Conservation (phyloP, 2,113 vertebrate species). For the Nerophis lumbriciformis region DNA sequence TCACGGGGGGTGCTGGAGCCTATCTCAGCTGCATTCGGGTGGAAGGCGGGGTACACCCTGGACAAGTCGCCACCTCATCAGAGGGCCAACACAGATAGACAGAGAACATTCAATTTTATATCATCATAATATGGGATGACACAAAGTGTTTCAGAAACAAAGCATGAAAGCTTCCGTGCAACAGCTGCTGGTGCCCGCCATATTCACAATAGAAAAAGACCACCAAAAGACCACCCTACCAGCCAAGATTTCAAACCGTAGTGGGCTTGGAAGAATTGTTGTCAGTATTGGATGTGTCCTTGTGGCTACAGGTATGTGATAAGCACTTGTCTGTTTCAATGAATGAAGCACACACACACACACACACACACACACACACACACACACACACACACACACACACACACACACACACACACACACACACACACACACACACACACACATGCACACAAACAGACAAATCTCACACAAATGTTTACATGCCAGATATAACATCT, state of each 20-base stretch:
- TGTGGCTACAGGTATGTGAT: constrained; percentile 66
- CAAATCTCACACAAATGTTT: constrained; percentile 49
- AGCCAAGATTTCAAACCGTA: constrained; percentile 62
- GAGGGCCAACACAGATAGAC: no score
- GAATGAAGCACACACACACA: constrained; percentile 44
- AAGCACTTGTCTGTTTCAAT: constrained; percentile 69
- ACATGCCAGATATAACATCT: constrained; percentile 61
- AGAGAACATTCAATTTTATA: no score
- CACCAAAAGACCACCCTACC: constrained; percentile 45
- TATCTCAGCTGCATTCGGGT: no score
- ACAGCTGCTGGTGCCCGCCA: constrained; percentile 27
- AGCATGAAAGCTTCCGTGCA: constrained; percentile 29
- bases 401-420: constrained; percentile 21
- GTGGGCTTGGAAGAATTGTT: constrained; percentile 57
- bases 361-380: constrained; percentile 22
- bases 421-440: constrained; percentile 15
- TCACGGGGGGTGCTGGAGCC: no score
- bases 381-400: constrained; percentile 20
- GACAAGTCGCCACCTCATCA: no score
- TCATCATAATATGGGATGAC: no score
- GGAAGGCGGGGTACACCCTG: no score
- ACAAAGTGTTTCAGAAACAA: not conserved
- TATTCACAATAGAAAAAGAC: constrained; percentile 51
- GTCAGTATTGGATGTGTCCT: constrained; percentile 62
- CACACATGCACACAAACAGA: constrained; percentile 20